Evolutionary conservation across 1,140 invertebrate genomes (phyloP), one percentile per base, ranked within the genome.

Genomic region (Microplitis mediator): DNA sequence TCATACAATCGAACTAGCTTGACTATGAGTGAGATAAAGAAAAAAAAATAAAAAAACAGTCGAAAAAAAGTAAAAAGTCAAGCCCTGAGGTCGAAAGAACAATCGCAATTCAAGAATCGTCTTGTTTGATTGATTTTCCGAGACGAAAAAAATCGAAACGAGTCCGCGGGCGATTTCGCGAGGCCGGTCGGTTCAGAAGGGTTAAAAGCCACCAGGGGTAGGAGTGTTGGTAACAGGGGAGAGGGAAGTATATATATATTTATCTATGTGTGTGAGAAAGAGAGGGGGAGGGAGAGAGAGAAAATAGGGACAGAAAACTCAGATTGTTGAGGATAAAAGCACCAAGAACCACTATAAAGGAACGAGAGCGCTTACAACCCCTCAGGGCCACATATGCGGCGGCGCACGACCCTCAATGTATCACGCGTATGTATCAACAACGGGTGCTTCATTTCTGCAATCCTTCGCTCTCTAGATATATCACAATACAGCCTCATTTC

Each of bases 61-160:
- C 6, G 39, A 65, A 32, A 39, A 50, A 14, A 51, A 16, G 45
- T 14, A 23, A n/a, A 51, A 16, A 13, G 39, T 14, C 65, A 16
- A 51, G 62, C 16, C 52, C 63, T 23, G 71, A 71, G 71, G 74
- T 68, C 45, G 36, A 23, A 14, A 34, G 69, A 76, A 78, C 71
- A 78, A 75, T 76, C 66, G 63, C 50, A 64, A 66, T 73, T 65
- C 16, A 78, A 74, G 71, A 71, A 75, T 75, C 64, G 60, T 45
- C 45, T 63, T 56, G 60, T 74, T 68, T 36, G 71, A 76, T 78
- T 75, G 75, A 76, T 78, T 78, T 78, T 66, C 16, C 1, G 69
- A 74, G 65, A 74, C 69, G 74, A 70, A 75, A 78, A 75, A 62
- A 61, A 72, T 76, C 62, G 75, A 74, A 72, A 72, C 64, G 61